Percentiles rank a stretch among this genome's conserved stretches.
Evolutionary conservation across 2,888 invertebrate genomes (phyloP).

Genomic region (Chloroclysta siterata): DNA sequence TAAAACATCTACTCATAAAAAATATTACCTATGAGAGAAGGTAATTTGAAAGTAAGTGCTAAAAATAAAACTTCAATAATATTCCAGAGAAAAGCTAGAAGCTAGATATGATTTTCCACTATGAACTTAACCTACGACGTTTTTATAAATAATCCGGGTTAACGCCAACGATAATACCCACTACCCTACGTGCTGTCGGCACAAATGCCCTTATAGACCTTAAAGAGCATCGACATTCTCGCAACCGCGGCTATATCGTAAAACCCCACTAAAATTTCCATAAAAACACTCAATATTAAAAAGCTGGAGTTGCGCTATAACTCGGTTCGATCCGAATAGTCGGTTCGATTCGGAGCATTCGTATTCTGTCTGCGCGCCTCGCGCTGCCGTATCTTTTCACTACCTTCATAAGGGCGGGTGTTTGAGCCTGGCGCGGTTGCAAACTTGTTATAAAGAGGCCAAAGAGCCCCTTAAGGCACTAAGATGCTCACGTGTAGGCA

Average conservation of each 20-base stretch:
- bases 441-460: constrained; percentile 73
- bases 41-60: neutral
- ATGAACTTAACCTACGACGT: constrained; percentile 26
- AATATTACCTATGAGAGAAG: too few species aligned
- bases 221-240: constrained; percentile 51
- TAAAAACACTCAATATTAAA: constrained; percentile 76
- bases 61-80: neutral
- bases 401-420: constrained; percentile 70
- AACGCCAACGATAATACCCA: constrained; percentile 35
- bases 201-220: constrained; percentile 45
- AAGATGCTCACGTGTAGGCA: constrained; percentile 55
- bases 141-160: constrained; percentile 40
- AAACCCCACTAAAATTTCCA: constrained; percentile 59
- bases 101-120: constrained; percentile 17
- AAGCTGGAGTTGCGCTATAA: constrained; percentile 64
- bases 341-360: constrained; percentile 60
- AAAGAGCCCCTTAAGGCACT: constrained; percentile 63
- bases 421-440: constrained; percentile 57
- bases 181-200: constrained; percentile 40
- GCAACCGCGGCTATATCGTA: constrained; percentile 56
- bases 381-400: constrained; percentile 74
- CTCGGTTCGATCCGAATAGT: constrained; percentile 56
- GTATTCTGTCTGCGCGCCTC: constrained; percentile 68
- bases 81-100: neutral
- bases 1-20: neutral